These are phyloP conservation scores for Dyspetes luteomarginatus DNA, from an alignment of 2,888 invertebrate genomes.

Conservation along the genomic window DNA sequence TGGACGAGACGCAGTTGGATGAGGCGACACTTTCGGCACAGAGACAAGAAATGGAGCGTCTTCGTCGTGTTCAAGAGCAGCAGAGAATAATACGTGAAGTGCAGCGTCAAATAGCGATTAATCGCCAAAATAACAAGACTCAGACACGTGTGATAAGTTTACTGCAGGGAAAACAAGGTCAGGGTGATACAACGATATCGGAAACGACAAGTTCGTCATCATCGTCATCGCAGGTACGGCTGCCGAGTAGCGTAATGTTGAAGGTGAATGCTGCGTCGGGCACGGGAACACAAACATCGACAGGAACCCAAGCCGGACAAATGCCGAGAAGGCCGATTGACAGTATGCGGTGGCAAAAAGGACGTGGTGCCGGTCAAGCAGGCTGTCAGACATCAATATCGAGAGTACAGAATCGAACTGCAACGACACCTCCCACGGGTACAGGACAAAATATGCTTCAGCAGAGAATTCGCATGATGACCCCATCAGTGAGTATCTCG, in stretches of 20 bases:
- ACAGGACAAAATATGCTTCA: constrained; percentile 73
- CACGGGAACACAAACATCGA: constrained; percentile 68
- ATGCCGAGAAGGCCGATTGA: constrained; percentile 77
- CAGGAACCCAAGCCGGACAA: constrained; percentile 71
- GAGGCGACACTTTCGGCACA: constrained; percentile 96
- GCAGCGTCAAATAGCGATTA: constrained; percentile 91
- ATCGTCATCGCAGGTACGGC: constrained; percentile 77
- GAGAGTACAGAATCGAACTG: constrained; percentile 75
- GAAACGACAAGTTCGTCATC: constrained; percentile 74
- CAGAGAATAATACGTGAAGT: constrained; percentile 93
- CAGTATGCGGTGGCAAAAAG: constrained; percentile 80
- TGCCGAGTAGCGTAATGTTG: constrained; percentile 80
- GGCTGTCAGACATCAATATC: constrained; percentile 79
- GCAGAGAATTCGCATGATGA: constrained; percentile 83
- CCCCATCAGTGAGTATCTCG: constrained; percentile 84
- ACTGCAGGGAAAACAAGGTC: constrained; percentile 87
- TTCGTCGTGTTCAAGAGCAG: constrained; percentile 93
- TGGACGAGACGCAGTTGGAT: constrained; percentile 96
- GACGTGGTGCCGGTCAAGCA: constrained; percentile 75
- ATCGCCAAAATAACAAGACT: constrained; percentile 88
- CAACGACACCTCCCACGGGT: constrained; percentile 63
- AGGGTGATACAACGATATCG: constrained; percentile 78
- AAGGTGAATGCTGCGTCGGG: constrained; percentile 79
- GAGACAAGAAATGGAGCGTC: constrained; percentile 94
- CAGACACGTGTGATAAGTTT: constrained; percentile 89